These are phyloP conservation scores for Lepilemur ruficaudatus DNA, from an alignment of 2,797 vertebrate species.

Conservation along the genomic window DNA sequence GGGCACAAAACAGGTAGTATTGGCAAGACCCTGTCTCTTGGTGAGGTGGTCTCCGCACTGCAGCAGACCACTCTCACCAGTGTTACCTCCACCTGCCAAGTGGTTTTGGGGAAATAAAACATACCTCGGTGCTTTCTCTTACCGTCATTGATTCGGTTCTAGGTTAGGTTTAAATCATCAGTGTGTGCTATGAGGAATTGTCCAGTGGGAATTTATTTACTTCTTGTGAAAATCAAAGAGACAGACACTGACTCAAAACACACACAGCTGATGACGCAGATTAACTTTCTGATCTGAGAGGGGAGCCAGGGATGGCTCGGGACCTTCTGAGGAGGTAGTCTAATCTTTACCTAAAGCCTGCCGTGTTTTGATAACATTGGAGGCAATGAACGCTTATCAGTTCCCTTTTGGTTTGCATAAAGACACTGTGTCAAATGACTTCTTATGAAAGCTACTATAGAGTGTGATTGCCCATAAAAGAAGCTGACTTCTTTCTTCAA, in stretches of 20 bases:
- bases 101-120: not conserved
- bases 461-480: not conserved
- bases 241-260: not conserved
- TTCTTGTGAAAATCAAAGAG: not conserved
- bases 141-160: not conserved
- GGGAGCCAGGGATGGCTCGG: not conserved
- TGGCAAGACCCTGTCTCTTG: not conserved
- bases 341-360: not conserved
- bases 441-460: not conserved
- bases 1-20: not conserved
- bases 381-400: not conserved
- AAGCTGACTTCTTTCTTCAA: not conserved
- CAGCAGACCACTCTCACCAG: accelerated
- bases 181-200: not conserved
- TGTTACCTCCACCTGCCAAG: not conserved
- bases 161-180: not conserved
- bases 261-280: not conserved
- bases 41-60: not conserved
- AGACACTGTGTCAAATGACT: not conserved
- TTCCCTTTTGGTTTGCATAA: not conserved
- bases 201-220: not conserved
- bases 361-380: not conserved
- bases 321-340: not conserved
- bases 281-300: not conserved
- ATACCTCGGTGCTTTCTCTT: not conserved